Base-by-base conservation (phyloP, 2,888 invertebrate genomes). In the Stramonita haemastoma region DNA sequence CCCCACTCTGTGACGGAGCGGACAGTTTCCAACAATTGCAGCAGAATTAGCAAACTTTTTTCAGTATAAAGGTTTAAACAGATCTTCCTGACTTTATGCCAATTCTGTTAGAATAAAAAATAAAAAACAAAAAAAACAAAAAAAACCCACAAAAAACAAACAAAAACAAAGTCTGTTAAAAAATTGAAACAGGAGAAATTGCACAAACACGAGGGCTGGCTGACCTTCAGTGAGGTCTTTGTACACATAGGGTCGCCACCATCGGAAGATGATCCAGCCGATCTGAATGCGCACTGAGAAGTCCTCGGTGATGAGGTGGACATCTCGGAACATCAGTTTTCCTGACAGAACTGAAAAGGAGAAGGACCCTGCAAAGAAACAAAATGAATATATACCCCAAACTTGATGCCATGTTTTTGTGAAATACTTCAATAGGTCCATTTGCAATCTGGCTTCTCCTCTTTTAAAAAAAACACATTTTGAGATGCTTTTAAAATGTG, bases 321-420 rank as follows among this genome's bases (percentile, higher is more conserved):
- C 97, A 96, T 99, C 99, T 90, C 99, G 97, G 96, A 99, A 99
- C 99, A 99, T 99, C 89, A 99, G 98, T 96, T 99, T 99, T 5
- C 99, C 99, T 89, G 99, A 98, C 91, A 99, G 97, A n/a, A 98
- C 98, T 96, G 99, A 98, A 89, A 99, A 96, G 11, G 98, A 98
- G 94, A 99, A 97, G 6, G 99, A 99, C 90, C 99, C 99, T 98
- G 96, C 46, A 97, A 96, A 19, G 56, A 66, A 57, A 86, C n/a
- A 86, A 34, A 88, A 56, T 81, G 1, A 81, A 81, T 8, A n/a
- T n/a, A n/a, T n/a, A 46, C 4, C 8, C 46, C 4, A 11, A 66
- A 22, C 66, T 60, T 17, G 66, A 66, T 66, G 66, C 17, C 17
- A 66, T 66, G 66, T 11, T 26, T 66, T 22, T 2, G 11, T 22